These are phyloP conservation scores for Xanthorhoe designata DNA, from an alignment of 2,888 invertebrate species.

Conservation along the genomic window DNA sequence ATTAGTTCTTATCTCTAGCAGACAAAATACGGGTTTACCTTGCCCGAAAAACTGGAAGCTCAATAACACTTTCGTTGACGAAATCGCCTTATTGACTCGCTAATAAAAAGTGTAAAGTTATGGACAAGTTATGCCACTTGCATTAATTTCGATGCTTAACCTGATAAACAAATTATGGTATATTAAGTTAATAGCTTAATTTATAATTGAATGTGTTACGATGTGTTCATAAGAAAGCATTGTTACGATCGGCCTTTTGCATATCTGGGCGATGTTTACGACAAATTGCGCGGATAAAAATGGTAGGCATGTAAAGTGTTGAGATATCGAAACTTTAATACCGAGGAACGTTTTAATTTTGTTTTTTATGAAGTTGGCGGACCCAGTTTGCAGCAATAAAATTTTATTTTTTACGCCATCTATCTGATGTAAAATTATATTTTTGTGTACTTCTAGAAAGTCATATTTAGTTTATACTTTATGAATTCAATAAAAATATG, in stretches of 20 bases:
- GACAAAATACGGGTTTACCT: slow-evolving; percentile 53
- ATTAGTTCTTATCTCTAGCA: slow-evolving; percentile 48
- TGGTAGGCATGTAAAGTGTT: slow-evolving; percentile 48
- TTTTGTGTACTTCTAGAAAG: slow-evolving; percentile 46
- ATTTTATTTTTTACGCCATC: slow-evolving; percentile 59
- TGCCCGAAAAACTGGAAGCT: slow-evolving; percentile 45
- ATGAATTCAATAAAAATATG: slow-evolving; percentile 21
- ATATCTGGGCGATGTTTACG: slow-evolving; percentile 66
- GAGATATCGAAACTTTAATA: slow-evolving; percentile 56
- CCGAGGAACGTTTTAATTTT: slow-evolving; percentile 63
- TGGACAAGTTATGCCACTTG: slow-evolving; percentile 84
- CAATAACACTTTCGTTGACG: slow-evolving; percentile 77
- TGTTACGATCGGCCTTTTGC: slow-evolving; percentile 73
- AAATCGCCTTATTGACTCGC: slow-evolving; percentile 82
- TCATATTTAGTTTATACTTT: slow-evolving; percentile 30
- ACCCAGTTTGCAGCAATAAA: slow-evolving; percentile 60
- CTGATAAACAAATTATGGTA: slow-evolving; percentile 85
- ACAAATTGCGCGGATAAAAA: slow-evolving; percentile 70
- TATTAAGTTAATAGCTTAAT: slow-evolving; percentile 85
- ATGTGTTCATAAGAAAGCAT: slow-evolving; percentile 77
- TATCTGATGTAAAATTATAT: slow-evolving; percentile 53
- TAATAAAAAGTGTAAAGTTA: slow-evolving; percentile 85
- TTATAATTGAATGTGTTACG: slow-evolving; percentile 83
- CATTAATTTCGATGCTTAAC: slow-evolving; percentile 85
- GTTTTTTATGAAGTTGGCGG: slow-evolving; percentile 55